Evolutionary conservation across 1,140 invertebrate genomes (phyloP).

Genomic region (Apis dorsata): DNA sequence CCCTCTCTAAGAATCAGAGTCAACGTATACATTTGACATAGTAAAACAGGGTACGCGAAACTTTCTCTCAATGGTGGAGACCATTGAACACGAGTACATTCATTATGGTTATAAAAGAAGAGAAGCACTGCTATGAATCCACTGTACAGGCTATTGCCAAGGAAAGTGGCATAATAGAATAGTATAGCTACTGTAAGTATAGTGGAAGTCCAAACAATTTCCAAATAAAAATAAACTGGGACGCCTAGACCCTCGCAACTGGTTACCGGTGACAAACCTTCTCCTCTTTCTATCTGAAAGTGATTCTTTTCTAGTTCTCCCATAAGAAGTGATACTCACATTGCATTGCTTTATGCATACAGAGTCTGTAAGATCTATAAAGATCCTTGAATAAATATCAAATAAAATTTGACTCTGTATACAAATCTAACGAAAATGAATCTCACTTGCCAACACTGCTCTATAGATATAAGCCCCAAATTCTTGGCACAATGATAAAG

Average conservation of each 20-base stretch:
- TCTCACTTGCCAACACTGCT: conserved; percentile 76
- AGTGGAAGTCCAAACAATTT: conserved; percentile 85
- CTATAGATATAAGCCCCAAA: conserved; percentile 72
- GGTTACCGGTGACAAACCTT: conserved; percentile 82
- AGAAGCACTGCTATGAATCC: conserved; percentile 84
- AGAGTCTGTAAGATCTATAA: background rate
- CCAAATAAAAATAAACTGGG: conserved; percentile 88
- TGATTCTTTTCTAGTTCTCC: conserved; percentile 40
- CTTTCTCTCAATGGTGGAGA: conserved; percentile 91
- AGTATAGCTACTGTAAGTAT: conserved; percentile 83
- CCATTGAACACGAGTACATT: conserved; percentile 91
- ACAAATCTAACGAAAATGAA: conserved; percentile 13
- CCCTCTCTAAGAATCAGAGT: conserved; percentile 69
- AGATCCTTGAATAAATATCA: background rate
- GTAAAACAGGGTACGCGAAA: conserved; percentile 87
- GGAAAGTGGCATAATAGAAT: conserved; percentile 83
- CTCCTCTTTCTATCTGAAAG: conserved; percentile 83
- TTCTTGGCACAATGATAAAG: conserved; percentile 81
- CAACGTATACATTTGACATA: conserved; percentile 80
- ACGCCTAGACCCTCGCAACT: conserved; percentile 90
- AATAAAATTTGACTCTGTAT: background rate
- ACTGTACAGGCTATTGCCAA: conserved; percentile 85
- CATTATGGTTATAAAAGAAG: conserved; percentile 90
- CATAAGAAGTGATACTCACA: background rate
- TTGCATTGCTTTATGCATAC: background rate